phyloP scores from a whole-genome alignment of 2,888 invertebrate genomes.

The Cenopis cana region DNA sequence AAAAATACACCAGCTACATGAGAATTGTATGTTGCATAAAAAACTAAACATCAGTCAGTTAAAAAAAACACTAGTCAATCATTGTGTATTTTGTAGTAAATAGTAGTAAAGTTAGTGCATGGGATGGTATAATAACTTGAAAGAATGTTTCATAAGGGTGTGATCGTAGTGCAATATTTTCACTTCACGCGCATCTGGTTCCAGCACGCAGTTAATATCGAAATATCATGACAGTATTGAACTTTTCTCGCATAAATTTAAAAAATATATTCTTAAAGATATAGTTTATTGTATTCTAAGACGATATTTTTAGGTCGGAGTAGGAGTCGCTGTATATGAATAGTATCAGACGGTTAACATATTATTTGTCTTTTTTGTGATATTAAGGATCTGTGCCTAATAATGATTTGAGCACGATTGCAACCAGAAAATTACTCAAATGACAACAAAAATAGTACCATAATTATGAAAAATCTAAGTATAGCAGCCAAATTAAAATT shows the following conservation, averaged over 20 bases:
- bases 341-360: neutral
- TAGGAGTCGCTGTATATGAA: no score
- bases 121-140: neutral
- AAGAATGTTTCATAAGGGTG: slow-evolving; percentile 17
- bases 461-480: neutral
- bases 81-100: neutral
- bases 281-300: neutral
- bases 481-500: neutral
- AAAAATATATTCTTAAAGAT: neutral
- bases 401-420: neutral
- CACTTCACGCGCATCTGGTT: slow-evolving; percentile 41
- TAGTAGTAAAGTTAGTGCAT: neutral
- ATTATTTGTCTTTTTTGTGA: neutral
- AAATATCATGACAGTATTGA: slow-evolving; percentile 28
- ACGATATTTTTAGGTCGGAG: neutral
- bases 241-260: slow-evolving; percentile 2
- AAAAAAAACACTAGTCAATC: neutral
- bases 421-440: neutral
- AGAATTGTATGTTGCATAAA: no score
- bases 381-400: neutral
- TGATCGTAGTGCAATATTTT: slow-evolving; percentile 34
- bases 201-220: slow-evolving; percentile 38
- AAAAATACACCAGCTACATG: no score
- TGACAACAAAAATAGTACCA: neutral
- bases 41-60: neutral